Evolutionary conservation across 2,113 vertebrate genomes (phyloP), one percentile per base, ranked within the genome.

Genomic region (Clarias batrachus): DNA sequence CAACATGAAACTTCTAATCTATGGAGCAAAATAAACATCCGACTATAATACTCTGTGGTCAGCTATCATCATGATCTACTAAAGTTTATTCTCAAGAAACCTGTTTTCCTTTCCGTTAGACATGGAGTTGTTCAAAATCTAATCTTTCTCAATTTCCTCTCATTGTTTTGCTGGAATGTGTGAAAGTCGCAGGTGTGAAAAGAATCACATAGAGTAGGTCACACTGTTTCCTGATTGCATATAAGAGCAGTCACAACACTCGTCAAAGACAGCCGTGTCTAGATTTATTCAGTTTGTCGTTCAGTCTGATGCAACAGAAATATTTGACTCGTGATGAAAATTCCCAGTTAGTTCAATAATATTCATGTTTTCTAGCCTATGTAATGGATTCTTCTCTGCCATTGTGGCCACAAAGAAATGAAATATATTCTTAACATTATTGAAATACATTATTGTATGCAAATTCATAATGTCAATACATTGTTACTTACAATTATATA

Each of bases 131-230:
- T 78, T 16, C 89, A 91, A 89, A 90, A 89, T 65, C 87, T 91
- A 91, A 84, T 91, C 91, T 94, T 95, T 91, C 91, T 79, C 93
- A 84, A 76, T 94, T 97, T 97, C 96, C 96, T 95, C 80, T 91
- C 86, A 96, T 97, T 97, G 95, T 97, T 95, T 88, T 91, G 76
- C 84, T 88, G 92, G 92, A 93, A 93, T 89, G 92, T 94, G 93
- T 92, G 95, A 94, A 95, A 94, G 93, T 93, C 85, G 88, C 78
- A 87, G 79, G 83, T 81, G 88, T 94, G 93, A 94, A 93, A 92
- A 92, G 92, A 92, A 93, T 91, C 92, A 92, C 88, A 90, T 92
- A 37, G 2, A 3, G 33, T 37, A 92, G 91, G 94, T 90, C 91
- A 87, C 83, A 87, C 91, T 88, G 89, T 93, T 95, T 95, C 93